phyloP scores from a whole-genome alignment of 2,888 invertebrate genomes.

The Strigamia maritima region DNA sequence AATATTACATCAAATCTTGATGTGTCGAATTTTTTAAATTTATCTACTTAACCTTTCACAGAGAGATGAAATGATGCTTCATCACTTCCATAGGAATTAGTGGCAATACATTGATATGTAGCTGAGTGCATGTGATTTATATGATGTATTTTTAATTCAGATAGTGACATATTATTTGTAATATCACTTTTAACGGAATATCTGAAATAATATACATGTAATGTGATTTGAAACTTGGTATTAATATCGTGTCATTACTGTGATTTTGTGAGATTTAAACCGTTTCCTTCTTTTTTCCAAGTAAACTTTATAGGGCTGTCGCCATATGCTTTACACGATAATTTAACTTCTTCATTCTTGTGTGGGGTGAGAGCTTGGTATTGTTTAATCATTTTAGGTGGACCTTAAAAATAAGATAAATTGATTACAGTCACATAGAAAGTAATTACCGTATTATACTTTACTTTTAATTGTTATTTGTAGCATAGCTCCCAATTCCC shows the following conservation, averaged over 20 bases:
- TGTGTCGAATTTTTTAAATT: too few species aligned
- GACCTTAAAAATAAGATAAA: background rate
- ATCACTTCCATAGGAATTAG: background rate
- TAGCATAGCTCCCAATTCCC: constrained; percentile 3
- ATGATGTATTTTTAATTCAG: background rate
- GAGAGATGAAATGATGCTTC: background rate
- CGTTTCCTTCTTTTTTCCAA: constrained; percentile 47
- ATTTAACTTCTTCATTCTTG: constrained; percentile 48
- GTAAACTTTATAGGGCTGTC: constrained; percentile 51
- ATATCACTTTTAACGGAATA: background rate
- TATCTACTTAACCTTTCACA: background rate
- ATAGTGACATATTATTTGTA: background rate
- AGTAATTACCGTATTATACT: background rate
- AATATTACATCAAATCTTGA: background rate
- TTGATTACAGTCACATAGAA: background rate
- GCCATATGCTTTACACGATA: constrained; percentile 52
- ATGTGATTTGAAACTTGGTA: background rate
- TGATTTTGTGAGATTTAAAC: background rate
- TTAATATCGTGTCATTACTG: background rate
- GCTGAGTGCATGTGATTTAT: background rate
- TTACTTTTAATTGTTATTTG: background rate
- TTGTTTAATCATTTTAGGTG: background rate
- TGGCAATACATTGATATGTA: background rate
- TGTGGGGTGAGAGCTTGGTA: constrained; percentile 48
- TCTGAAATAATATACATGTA: background rate